Percentiles rank a stretch among this genome's conserved stretches.
Conservation (phyloP, 2,113 vertebrate species). For the Psilopsiagon aurifrons region DNA sequence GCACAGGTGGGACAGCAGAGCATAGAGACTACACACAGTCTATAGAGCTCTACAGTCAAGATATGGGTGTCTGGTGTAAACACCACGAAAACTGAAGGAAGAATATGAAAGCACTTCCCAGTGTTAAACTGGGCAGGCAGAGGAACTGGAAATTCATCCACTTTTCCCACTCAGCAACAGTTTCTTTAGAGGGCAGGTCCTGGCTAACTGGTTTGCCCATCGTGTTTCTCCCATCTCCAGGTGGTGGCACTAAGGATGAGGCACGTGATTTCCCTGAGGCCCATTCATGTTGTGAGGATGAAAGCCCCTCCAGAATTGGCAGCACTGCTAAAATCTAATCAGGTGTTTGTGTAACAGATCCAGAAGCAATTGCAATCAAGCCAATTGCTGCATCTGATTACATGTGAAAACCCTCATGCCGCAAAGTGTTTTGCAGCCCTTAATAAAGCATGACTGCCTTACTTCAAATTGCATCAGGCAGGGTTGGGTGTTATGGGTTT, state of each 20-base stretch:
- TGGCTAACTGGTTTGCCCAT: not conserved
- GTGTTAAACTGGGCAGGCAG: not conserved
- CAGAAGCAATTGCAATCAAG: conserved; percentile 66
- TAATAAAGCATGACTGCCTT: conserved; percentile 57
- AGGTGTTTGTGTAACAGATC: conserved; percentile 60
- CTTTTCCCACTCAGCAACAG: not conserved
- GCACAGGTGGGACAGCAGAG: not conserved
- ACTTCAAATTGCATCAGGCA: conserved; percentile 17
- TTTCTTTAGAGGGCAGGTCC: not conserved
- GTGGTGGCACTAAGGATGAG: not conserved
- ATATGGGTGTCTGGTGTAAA: not conserved
- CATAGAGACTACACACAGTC: not conserved
- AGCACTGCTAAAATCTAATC: conserved; percentile 36
- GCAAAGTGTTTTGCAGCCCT: conserved; percentile 33
- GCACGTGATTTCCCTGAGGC: conserved; percentile 29
- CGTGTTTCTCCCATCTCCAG: not conserved
- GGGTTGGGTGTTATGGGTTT: not conserved
- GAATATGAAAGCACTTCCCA: not conserved
- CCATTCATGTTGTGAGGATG: rapidly evolving
- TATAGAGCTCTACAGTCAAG: rapidly evolving
- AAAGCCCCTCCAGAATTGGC: conserved; percentile 35
- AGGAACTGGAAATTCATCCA: not conserved
- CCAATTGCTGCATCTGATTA: conserved; percentile 68
- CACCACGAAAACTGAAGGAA: not conserved
- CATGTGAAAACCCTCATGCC: conserved; percentile 12